phyloP scores from a whole-genome alignment of 2,113 vertebrate genomes.

The Dasypus novemcinctus region DNA sequence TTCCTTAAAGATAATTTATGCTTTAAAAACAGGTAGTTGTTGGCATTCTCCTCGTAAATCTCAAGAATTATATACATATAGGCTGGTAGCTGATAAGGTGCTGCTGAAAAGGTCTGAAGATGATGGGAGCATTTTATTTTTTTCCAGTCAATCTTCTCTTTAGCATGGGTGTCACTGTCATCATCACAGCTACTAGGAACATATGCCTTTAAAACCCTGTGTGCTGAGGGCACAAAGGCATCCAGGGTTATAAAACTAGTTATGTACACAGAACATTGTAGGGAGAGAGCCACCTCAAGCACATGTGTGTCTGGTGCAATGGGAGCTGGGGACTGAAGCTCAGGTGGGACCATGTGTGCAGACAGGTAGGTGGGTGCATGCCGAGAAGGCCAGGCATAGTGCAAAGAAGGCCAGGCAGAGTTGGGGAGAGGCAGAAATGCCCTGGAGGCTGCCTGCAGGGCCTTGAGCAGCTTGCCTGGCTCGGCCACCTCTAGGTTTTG shows the following conservation, averaged over 20 bases:
- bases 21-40: constrained; percentile 18
- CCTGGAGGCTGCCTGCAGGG: background rate
- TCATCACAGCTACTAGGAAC: constrained; percentile 31
- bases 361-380: background rate
- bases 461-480: background rate
- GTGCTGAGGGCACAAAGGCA: background rate
- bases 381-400: background rate
- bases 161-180: constrained; percentile 55
- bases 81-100: background rate
- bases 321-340: background rate
- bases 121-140: background rate
- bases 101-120: background rate
- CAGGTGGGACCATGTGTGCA: background rate
- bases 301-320: fast-evolving
- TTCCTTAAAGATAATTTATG: background rate
- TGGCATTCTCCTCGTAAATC: background rate
- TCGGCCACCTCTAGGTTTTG: background rate
- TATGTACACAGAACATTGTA: constrained; percentile 55
- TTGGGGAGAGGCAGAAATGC: background rate
- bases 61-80: background rate
- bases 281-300: background rate
- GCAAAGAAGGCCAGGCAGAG: background rate
- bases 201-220: constrained; percentile 48
- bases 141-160: constrained; percentile 43
- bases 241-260: constrained; percentile 58